Evolutionary conservation across 2,888 invertebrate genomes (phyloP), one percentile per base, ranked within the genome.

Genomic region (Cybosia mesomella): DNA sequence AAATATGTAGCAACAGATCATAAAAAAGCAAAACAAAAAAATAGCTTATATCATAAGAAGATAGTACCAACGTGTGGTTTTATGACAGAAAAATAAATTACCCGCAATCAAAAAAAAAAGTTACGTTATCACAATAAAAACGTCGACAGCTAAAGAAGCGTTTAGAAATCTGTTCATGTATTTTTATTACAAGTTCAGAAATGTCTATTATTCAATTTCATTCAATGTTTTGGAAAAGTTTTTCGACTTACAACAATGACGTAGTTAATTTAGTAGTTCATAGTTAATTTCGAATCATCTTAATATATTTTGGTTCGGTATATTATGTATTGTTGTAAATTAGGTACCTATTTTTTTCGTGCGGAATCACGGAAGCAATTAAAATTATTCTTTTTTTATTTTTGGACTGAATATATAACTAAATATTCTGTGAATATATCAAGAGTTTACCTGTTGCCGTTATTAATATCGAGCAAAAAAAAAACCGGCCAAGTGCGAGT

Each of bases 1-100:
- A 63, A 59, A 58, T 77, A 78, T 65, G 18, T 49, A n/a, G 49
- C n/a, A 76, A 72, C 72, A 75, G 76, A 81, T 70, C 74, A 76
- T 65, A 64, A 64, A 74, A 67, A 78, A 69, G 77, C 71, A 74
- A 63, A 34, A n/a, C n/a, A n/a, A n/a, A 34, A 54, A 1, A 32
- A 22, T 13, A 65, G 53, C 9, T 34, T 34, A 54, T 67, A 71
- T 74, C 80, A 80, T 79, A 85, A 79, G 75, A 70, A 72, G 64
- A 74, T 58, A 36, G 32, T 58, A 53, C 39, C 34, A 9, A 34
- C 59, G 61, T 60, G 10, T 49, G 66, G 49, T 57, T 68, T 58
- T 36, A 32, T 36, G 11, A 49, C 53, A 60, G 61, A 67, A 75
- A 68, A 68, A 36, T 61, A 2, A 36, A 34, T 32, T 80, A 81